Evolutionary conservation across 1,140 invertebrate species (phyloP), one percentile per base, ranked within the genome.

Genomic region (Meteorus sp.): DNA sequence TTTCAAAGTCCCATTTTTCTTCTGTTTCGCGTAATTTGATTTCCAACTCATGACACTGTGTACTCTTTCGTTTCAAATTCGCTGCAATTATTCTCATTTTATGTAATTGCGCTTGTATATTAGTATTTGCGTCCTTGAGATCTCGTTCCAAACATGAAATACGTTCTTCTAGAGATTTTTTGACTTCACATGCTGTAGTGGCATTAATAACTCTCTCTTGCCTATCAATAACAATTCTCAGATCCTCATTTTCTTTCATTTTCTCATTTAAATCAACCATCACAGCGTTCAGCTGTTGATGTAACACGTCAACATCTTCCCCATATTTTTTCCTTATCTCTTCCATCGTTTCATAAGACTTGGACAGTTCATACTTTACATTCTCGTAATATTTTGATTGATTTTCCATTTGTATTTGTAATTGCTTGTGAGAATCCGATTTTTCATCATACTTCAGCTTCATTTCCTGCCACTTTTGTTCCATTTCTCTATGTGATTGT

Each of bases 51-150:
- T 83, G 79, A 50, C 85, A 86, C 41, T 85, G 75, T 15, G 78
- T 62, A 0, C 82, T 77, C 69, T 90, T 90, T 63, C 89, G 89
- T 68, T 91, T 91, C 6, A 91, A 78, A 66, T 85, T 89, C 0
- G 86, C 79, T 2, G 88, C 89, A 62, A 88, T 85, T 62, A 90
- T 90, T 64, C 90, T 91, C 71, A 91, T 83, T 74, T 90, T 91
- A 50, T 90, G 88, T 20, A 86, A 68, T 50, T 75, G 76, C 2
- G 54, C 50, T 39, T 73, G 69, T 1, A 64, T 53, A 6, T 73
- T 76, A 0, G 61, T 56, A 4, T 69, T 65, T 0, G 67, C 61
- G 17, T 72, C 66, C 1, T 39, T 50, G 7, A 78, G 50, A 20
- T 66, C 69, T 3, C 68, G 56, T 35, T 79, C 69, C 11, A 81